Evolutionary conservation across 2,797 vertebrate species (phyloP).

Genomic region (Sebastolobus altivelis): DNA sequence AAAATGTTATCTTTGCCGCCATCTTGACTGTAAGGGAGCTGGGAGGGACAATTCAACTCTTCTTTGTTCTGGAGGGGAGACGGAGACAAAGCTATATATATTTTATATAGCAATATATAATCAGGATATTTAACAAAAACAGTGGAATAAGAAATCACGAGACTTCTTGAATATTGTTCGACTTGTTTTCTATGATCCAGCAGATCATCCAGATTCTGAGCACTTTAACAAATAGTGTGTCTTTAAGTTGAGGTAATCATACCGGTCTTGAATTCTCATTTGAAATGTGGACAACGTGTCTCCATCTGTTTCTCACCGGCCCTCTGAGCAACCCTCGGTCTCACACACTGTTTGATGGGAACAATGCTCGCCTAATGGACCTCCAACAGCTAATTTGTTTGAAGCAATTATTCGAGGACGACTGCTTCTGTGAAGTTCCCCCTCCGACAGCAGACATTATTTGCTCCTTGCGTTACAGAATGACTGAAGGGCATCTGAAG

Average conservation of each 20-base stretch:
- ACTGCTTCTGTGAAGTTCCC: slow-evolving; percentile 62
- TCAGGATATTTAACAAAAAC: background rate
- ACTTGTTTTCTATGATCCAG: background rate
- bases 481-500: slow-evolving; percentile 66
- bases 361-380: slow-evolving; percentile 78
- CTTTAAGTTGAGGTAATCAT: slow-evolving; percentile 52
- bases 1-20: too few relatives aligned
- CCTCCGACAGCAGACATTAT: slow-evolving; percentile 46
- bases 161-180: background rate
- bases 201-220: background rate
- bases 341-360: slow-evolving; percentile 71
- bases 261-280: slow-evolving; percentile 64
- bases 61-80: too few relatives aligned
- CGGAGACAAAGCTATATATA: too few relatives aligned
- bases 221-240: slow-evolving; percentile 8
- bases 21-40: too few relatives aligned
- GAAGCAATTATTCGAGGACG: slow-evolving; percentile 77
- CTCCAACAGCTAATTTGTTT: slow-evolving; percentile 82
- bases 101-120: background rate
- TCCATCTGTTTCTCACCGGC: slow-evolving; percentile 58
- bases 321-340: slow-evolving; percentile 72
- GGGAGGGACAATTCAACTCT: too few relatives aligned
- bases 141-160: background rate
- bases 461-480: slow-evolving; percentile 59
- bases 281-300: slow-evolving; percentile 52